Conservation (phyloP, 2,797 vertebrate genomes). For the Gallinago nigripennis region DNA sequence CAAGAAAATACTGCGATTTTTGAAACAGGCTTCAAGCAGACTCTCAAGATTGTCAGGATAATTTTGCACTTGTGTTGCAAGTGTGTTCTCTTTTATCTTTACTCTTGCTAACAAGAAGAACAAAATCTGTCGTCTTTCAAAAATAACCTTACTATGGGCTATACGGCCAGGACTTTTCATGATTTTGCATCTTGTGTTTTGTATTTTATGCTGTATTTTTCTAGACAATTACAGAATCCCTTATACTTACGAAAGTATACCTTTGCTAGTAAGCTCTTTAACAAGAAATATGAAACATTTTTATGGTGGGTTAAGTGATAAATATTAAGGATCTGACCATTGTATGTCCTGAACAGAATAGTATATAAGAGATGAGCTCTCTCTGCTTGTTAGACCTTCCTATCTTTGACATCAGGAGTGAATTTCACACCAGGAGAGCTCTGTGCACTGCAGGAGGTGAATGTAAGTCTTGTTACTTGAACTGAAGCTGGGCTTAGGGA, state of each 20-base stretch:
- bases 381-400: neutral
- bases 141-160: neutral
- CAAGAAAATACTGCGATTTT: neutral
- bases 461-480: neutral
- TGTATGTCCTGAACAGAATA: neutral
- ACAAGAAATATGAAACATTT: neutral
- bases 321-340: neutral
- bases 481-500: neutral
- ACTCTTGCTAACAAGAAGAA: neutral
- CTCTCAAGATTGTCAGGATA: neutral
- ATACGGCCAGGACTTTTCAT: neutral
- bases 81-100: neutral
- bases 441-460: neutral
- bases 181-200: neutral
- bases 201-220: neutral
- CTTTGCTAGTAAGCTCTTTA: neutral
- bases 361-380: neutral
- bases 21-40: neutral
- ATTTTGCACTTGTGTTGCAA: neutral
- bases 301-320: neutral
- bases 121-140: neutral
- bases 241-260: neutral
- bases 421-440: neutral
- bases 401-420: neutral
- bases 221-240: neutral